A percentile compares a stretch with the other conserved stretches of the same genome.
Conservation (phyloP, 2,113 vertebrate genomes). For the Spermophilus dauricus region DNA sequence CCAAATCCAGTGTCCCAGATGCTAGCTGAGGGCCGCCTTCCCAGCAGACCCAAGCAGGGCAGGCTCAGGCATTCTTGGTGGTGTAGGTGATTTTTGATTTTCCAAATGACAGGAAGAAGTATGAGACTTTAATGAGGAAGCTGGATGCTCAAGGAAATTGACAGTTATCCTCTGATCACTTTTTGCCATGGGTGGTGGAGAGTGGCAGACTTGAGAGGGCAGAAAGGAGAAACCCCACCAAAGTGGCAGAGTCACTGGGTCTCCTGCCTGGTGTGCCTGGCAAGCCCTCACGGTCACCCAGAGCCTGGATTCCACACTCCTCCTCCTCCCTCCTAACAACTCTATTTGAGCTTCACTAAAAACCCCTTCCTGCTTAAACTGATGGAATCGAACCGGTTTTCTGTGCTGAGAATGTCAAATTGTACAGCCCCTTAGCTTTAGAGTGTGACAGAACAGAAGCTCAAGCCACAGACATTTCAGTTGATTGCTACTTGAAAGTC, state of each 20-base stretch:
- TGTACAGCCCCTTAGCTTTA: not conserved
- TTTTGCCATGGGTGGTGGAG: not conserved
- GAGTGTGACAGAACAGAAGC: not conserved
- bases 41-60: no score
- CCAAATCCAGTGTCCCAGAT: not conserved
- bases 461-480: no score
- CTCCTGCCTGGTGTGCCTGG: not conserved
- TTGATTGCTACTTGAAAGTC: not conserved
- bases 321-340: not conserved
- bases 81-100: not conserved
- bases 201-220: not conserved
- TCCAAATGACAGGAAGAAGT: not conserved
- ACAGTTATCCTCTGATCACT: not conserved
- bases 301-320: not conserved
- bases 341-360: not conserved
- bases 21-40: no score
- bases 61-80: no score
- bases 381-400: not conserved
- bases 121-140: not conserved
- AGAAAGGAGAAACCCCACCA: not conserved
- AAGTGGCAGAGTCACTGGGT: no score
- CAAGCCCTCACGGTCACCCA: not conserved
- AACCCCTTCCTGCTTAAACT: no score
- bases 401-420: not conserved
- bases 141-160: no score